phyloP scores from a whole-genome alignment of 2,797 vertebrate species.

The Chelonia mydas region DNA sequence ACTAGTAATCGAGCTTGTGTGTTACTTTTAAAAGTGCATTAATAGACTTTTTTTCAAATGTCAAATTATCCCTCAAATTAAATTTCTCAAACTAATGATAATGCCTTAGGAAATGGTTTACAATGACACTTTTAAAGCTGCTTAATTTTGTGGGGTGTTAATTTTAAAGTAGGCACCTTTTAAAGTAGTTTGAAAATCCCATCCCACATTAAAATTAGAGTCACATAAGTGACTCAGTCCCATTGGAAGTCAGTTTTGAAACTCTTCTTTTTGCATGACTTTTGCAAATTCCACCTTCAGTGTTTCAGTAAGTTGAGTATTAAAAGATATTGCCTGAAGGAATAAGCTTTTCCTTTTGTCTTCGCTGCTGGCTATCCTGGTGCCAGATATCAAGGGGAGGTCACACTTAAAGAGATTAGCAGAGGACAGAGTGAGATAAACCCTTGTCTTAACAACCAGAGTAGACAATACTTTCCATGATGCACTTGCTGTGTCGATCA shows the following conservation, averaged over 20 bases:
- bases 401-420: conserved; percentile 16
- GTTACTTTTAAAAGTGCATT: neutral
- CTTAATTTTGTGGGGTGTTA: neutral
- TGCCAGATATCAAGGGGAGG: neutral
- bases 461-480: neutral
- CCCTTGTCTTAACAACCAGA: neutral
- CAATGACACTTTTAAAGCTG: neutral
- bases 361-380: neutral
- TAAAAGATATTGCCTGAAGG: neutral
- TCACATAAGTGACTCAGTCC: neutral
- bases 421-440: neutral
- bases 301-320: neutral
- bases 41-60: neutral
- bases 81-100: neutral
- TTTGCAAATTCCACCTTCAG: neutral
- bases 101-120: neutral
- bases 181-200: neutral
- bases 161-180: neutral
- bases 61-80: neutral
- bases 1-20: neutral
- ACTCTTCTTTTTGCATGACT: neutral
- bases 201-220: neutral
- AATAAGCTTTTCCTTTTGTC: neutral
- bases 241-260: neutral
- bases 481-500: neutral